These are phyloP conservation scores for Sebastes diploproa DNA, from an alignment of 2,797 vertebrate genomes.

Conservation along the genomic window DNA sequence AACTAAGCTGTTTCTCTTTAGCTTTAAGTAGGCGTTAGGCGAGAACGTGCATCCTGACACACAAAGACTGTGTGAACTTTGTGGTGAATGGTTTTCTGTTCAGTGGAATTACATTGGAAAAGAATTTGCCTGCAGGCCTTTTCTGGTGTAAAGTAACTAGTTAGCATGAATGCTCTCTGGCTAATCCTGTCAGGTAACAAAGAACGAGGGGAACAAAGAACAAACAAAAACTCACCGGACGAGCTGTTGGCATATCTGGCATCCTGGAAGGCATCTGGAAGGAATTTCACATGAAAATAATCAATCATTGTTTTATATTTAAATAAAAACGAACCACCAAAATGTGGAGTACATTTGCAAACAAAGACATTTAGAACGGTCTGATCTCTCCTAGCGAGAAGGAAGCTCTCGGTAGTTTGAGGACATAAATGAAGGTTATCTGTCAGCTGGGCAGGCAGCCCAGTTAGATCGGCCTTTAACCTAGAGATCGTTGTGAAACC, in stretches of 20 bases:
- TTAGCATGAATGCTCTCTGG: neutral
- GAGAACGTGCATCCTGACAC: constrained; percentile 38
- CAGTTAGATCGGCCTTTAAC: constrained; percentile 48
- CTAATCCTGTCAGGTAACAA: constrained; percentile 19
- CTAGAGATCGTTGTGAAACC: constrained; percentile 27
- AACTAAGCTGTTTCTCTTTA: neutral
- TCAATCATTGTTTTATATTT: constrained; percentile 4
- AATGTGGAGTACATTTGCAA: neutral
- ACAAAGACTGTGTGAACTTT: constrained; percentile 34
- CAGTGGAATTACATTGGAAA: constrained; percentile 21
- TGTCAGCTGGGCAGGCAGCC: constrained; percentile 30
- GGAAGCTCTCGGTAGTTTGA: constrained; percentile 5
- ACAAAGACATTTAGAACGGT: neutral
- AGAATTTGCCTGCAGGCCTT: neutral
- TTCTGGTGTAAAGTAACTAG: constrained; percentile 22
- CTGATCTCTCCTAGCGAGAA: neutral
- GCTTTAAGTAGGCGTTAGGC: neutral
- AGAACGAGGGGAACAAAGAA: constrained; percentile 11
- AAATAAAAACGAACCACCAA: neutral
- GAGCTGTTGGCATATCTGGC: constrained; percentile 98
- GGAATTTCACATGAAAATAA: constrained; percentile 46
- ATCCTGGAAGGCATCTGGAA: constrained; percentile 99
- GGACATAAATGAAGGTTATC: constrained; percentile 43
- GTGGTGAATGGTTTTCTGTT: constrained; percentile 61
- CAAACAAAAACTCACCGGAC: constrained; percentile 87